Evolutionary conservation across 2,888 invertebrate species (phyloP), one percentile per base, ranked within the genome.

Genomic region (Abrostola tripartita): DNA sequence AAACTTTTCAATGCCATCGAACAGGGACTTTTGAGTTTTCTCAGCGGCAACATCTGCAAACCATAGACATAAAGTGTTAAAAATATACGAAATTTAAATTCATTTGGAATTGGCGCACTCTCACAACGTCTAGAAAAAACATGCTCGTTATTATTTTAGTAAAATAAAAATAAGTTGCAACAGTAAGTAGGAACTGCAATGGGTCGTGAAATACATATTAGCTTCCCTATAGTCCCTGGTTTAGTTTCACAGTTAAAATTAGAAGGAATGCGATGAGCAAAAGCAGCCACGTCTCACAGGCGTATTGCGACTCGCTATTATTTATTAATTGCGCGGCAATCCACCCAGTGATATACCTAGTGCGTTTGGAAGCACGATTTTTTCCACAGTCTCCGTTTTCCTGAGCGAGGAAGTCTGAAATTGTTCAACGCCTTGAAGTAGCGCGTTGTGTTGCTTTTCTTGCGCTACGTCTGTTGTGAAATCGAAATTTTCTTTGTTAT

Each of bases 1-100:
- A 88, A 98, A 98, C 79, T 96, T 96, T 91, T 98, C 98, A 83
- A 98, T 98, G 61, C 98, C 98, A 83, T 97, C 97, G 86, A 98
- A 96, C 72, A 98, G 93, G 69, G 97, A 97, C 89, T 97, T 96
- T 90, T 97, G 97, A 72, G 96, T 97, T 91, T 98, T 98, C 90
- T 98, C 98, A 54, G 97, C 96, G 73, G 97, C 97, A 81, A 98
- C 96, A 96, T 98, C 98, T 98, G 94, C 42, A 94, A 93, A 88
- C 50, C 82, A 86, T 76, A 82, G 71, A 85, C 71, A 83, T 82
- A 44, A 63, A 38, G 11, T 47, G 44, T 49, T 49, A 55, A 65
- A 61, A 56, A 47, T 47, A 54, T 67, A 44, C 52, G 37, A 65
- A 66, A 50, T 59, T 60, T 40, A 11, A 65, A 71, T 56, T 52